Conservation (phyloP, 2,888 invertebrate genomes). For the Zygogramma bicolorata region DNA sequence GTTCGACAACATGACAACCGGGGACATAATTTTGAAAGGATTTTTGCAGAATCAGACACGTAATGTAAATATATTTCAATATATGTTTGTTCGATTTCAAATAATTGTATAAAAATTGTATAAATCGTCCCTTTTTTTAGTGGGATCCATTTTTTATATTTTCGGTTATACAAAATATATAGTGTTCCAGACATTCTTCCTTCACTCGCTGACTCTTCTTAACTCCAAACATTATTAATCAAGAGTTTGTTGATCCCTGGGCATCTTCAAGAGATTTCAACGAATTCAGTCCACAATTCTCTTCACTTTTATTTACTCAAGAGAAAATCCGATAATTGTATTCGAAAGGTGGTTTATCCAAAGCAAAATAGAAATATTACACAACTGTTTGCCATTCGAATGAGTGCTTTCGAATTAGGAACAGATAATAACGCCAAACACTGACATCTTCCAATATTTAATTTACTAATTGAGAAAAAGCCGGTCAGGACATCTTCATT, state of each 20-base stretch:
- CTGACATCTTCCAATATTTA: background rate
- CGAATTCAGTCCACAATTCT: background rate
- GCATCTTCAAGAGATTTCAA: background rate
- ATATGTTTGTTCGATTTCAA: no score
- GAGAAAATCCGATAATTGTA: conserved; percentile 28
- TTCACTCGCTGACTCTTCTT: no score
- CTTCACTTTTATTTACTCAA: conserved; percentile 27
- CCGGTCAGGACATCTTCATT: background rate
- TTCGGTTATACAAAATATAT: no score
- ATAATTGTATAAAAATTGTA: no score
- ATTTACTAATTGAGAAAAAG: conserved; percentile 10
- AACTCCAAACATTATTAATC: no score
- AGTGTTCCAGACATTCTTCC: no score
- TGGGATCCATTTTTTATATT: no score
- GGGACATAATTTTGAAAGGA: no score
- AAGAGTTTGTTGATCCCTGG: background rate
- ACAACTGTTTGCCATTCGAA: conserved; percentile 32
- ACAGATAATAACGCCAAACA: conserved; percentile 10
- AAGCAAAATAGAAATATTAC: conserved; percentile 25
- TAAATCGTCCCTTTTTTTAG: no score
- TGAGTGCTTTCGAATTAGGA: conserved; percentile 15
- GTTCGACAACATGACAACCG: no score
- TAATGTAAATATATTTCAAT: no score
- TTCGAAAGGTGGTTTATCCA: conserved; percentile 34
- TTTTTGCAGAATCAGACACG: no score